Percentiles rank a stretch among this genome's conserved stretches.
Conservation (phyloP, 2,888 invertebrate genomes). For the Ochropacha duplaris region DNA sequence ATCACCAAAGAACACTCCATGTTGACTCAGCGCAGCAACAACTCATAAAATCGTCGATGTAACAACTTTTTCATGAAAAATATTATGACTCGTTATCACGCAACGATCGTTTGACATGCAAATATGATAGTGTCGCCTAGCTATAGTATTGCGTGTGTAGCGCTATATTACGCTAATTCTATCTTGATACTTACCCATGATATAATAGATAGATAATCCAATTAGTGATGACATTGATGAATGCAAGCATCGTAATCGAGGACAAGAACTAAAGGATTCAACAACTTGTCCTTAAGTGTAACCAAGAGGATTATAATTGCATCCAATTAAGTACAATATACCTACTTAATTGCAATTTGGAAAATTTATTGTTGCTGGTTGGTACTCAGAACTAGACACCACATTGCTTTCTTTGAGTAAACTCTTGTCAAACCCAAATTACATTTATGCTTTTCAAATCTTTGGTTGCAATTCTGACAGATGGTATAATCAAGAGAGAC, state of each 20-base stretch:
- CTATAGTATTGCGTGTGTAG: neutral
- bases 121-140: neutral
- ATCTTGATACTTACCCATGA: neutral
- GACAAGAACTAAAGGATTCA: neutral
- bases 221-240: neutral
- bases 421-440: neutral
- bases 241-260: neutral
- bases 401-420: neutral
- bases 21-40: neutral
- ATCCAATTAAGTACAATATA: neutral
- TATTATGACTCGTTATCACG: neutral
- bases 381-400: too few species aligned
- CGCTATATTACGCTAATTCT: neutral
- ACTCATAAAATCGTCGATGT: neutral
- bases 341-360: too few species aligned
- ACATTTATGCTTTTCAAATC: neutral
- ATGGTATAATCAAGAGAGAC: conserved; percentile 23
- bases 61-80: neutral
- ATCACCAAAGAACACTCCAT: neutral
- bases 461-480: conserved; percentile 14
- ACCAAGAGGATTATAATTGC: neutral
- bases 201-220: neutral
- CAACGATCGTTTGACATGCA: neutral
- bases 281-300: neutral
- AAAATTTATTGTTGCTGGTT: too few species aligned